These are phyloP conservation scores for Rhopalosiphum padi DNA, from an alignment of 1,140 invertebrate species.

Conservation along the genomic window DNA sequence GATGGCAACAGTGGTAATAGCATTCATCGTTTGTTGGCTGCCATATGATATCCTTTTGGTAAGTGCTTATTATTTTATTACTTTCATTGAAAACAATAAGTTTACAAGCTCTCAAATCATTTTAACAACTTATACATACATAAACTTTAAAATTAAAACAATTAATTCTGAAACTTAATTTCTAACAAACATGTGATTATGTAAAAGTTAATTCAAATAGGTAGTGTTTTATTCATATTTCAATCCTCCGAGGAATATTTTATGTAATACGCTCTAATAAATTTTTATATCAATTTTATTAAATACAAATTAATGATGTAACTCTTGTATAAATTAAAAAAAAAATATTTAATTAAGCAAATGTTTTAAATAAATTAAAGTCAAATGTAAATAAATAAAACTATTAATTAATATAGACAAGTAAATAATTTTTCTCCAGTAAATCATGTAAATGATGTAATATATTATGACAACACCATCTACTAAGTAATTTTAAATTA, in stretches of 20 bases:
- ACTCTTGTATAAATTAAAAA: background rate
- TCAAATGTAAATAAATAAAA: too few relatives aligned
- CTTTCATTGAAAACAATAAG: background rate
- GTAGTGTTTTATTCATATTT: too few relatives aligned
- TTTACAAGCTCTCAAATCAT: background rate
- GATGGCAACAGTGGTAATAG: constrained; percentile 89
- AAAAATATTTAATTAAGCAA: too few relatives aligned
- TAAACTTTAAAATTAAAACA: background rate
- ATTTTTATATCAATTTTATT: background rate
- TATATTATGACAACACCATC: background rate
- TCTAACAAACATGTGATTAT: too few relatives aligned
- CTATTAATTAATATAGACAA: too few relatives aligned
- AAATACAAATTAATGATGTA: background rate
- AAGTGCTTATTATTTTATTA: constrained; percentile 64
- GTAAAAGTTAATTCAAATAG: too few relatives aligned
- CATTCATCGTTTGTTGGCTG: constrained; percentile 87
- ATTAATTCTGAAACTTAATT: background rate
- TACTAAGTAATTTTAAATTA: background rate
- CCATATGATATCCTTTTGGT: constrained; percentile 82
- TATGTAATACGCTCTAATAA: too few relatives aligned
- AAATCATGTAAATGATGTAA: background rate
- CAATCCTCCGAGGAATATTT: too few relatives aligned
- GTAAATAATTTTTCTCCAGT: background rate
- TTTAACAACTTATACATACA: background rate
- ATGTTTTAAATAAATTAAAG: too few relatives aligned